Base-by-base conservation (phyloP, 2,797 vertebrate genomes). In the Aplochiton taeniatus region DNA sequence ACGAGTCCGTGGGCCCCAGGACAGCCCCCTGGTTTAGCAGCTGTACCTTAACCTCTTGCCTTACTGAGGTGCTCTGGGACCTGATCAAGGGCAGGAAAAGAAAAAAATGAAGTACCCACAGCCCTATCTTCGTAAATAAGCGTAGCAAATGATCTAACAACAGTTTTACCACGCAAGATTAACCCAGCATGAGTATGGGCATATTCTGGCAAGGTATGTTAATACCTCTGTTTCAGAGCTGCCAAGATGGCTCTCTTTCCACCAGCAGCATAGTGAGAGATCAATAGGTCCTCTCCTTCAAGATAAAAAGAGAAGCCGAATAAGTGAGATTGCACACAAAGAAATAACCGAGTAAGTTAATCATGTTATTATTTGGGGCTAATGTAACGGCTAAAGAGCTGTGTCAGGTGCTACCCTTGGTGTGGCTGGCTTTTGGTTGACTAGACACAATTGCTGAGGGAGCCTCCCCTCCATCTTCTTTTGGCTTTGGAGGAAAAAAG, bases 31-130 rank as follows among this genome's bases (percentile, higher is more conserved):
- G 63, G 62, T 90, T 83, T 58, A 97, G 69, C 62, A 95, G 85
- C 75, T 94, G 94, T 0, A 95, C 95, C 51, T 85, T 92, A 65
- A 96, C 93, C 55, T 94, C 90, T 64, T 90, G 94, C 80, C 72
- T 91, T n/a, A 77, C 61, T 60, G 93, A 91, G 72, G 82, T 56
- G 20, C 75, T 91, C 60, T 93, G 90, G 66, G 77, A 86, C 75
- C 95, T 96, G 60, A 16, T 31, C 31, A 31, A 70, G 67, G 56
- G 9, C 54, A 8, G 44, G 43, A 56, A 31, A 58, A 12, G 43
- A 52, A 43, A 14, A 13, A 20, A 6, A 31, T 31, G 31, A 31
- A 31, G 31, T 31, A 31, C 31, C 31, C 31, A 31, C 31, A 31
- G 6, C 31, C 2, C 3, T 31, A 31, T 31, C 31, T 31, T 31